phyloP scores from a whole-genome alignment of 2,888 invertebrate species.

The Xylophagus ater region DNA sequence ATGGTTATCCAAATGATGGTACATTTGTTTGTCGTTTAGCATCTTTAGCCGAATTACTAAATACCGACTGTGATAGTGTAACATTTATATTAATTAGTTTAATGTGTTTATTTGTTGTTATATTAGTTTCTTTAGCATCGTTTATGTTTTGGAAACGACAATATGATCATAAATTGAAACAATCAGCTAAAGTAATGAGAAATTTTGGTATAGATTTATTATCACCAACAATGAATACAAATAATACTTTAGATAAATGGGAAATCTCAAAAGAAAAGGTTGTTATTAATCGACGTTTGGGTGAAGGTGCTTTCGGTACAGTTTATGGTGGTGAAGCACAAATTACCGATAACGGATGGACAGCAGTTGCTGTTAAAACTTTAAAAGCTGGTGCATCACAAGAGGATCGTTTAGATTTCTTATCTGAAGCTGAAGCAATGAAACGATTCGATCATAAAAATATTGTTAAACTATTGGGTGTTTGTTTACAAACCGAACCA shows the following conservation, averaged over 20 bases:
- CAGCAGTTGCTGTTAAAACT: conserved; percentile 80
- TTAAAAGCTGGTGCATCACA: conserved; percentile 69
- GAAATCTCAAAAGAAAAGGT: conserved; percentile 75
- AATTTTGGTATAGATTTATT: conserved; percentile 55
- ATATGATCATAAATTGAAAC: conserved; percentile 55
- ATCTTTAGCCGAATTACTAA: conserved; percentile 53
- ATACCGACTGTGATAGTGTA: conserved; percentile 56
- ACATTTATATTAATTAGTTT: conserved; percentile 51
- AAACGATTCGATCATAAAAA: conserved; percentile 85
- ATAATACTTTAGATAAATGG: conserved; percentile 67
- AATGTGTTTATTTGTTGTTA: conserved; percentile 46
- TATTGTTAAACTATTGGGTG: conserved; percentile 72
- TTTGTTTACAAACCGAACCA: conserved; percentile 77
- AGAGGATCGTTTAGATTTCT: conserved; percentile 81
- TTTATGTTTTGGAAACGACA: conserved; percentile 54
- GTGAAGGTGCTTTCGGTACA: conserved; percentile 85
- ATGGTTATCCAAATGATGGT: conserved; percentile 59
- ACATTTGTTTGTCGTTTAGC: conserved; percentile 55
- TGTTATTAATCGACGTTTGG: conserved; percentile 74
- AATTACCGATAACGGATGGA: conserved; percentile 57
- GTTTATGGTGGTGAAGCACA: conserved; percentile 79
- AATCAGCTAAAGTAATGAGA: conserved; percentile 56
- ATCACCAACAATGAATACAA: conserved; percentile 37
- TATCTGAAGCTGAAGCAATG: conserved; percentile 90
- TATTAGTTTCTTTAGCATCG: conserved; percentile 45